Evolutionary conservation across 2,797 vertebrate genomes (phyloP).

Genomic region (Microhierax caerulescens): DNA sequence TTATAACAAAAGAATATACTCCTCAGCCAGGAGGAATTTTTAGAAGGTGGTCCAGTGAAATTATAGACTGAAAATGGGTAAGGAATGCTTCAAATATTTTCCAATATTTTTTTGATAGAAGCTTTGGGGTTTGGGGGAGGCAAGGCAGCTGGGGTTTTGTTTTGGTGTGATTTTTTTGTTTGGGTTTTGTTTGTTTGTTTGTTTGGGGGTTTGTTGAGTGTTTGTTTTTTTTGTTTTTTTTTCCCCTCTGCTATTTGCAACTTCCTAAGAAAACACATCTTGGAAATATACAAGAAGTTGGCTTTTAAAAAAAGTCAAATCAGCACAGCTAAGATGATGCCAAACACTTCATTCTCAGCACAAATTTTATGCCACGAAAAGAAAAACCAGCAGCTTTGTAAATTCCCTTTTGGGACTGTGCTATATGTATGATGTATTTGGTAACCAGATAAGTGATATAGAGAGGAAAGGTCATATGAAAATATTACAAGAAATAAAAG

Average conservation of each 20-base stretch:
- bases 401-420: not conserved
- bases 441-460: too few species aligned
- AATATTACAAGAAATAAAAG: not conserved
- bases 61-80: not conserved
- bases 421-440: not conserved
- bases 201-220: not conserved
- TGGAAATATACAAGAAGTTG: not conserved
- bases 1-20: not conserved
- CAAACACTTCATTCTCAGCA: not conserved
- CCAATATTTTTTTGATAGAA: not conserved
- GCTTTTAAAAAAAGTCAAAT: not conserved
- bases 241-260: rapidly evolving
- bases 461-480: not conserved
- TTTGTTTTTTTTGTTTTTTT: too few species aligned
- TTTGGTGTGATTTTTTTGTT: too few species aligned
- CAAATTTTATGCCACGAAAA: not conserved
- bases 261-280: not conserved
- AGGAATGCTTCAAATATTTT: not conserved
- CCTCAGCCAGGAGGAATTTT: not conserved
- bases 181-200: too few species aligned
- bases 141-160: too few species aligned
- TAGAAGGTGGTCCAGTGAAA: not conserved
- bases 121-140: too few species aligned
- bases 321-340: not conserved
- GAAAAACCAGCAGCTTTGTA: not conserved